phyloP scores from a whole-genome alignment of 2,888 invertebrate species.

The Microctonus hyperodae region DNA sequence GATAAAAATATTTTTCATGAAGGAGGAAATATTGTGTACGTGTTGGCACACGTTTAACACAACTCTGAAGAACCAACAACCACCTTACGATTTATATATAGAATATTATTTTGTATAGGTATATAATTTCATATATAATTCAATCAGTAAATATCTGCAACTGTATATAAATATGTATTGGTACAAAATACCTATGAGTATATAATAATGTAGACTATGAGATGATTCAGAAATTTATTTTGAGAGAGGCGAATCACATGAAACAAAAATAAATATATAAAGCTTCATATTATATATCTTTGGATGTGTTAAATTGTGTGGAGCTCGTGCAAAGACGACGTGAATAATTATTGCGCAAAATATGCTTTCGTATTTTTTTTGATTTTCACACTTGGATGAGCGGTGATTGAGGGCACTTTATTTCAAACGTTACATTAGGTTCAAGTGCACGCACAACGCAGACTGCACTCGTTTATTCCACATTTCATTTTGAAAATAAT shows the following conservation, averaged over 20 bases:
- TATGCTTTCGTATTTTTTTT: neutral
- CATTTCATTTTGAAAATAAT: too few relatives aligned
- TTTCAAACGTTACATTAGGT: too few relatives aligned
- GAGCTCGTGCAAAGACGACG: neutral
- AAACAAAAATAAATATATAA: slow-evolving; percentile 52
- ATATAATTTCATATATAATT: neutral
- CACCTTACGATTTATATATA: slow-evolving; percentile 1
- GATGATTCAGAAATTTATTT: slow-evolving; percentile 53
- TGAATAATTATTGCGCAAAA: slow-evolving; percentile 1
- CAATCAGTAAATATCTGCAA: slow-evolving; percentile 10
- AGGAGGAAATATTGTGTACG: slow-evolving; percentile 1
- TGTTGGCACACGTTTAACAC: neutral
- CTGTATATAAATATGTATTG: neutral
- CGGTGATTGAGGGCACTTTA: too few relatives aligned
- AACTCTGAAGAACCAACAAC: neutral
- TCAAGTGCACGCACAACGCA: too few relatives aligned
- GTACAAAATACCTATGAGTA: slow-evolving; percentile 10
- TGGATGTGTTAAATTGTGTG: neutral
- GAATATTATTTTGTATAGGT: too few relatives aligned
- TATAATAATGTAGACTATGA: slow-evolving; percentile 2
- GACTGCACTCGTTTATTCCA: too few relatives aligned
- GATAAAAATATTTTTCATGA: neutral
- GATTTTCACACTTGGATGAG: neutral
- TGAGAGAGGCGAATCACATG: slow-evolving; percentile 55
- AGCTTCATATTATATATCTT: neutral